phyloP scores from a whole-genome alignment of 2,888 invertebrate species.

The Acleris sparsana region DNA sequence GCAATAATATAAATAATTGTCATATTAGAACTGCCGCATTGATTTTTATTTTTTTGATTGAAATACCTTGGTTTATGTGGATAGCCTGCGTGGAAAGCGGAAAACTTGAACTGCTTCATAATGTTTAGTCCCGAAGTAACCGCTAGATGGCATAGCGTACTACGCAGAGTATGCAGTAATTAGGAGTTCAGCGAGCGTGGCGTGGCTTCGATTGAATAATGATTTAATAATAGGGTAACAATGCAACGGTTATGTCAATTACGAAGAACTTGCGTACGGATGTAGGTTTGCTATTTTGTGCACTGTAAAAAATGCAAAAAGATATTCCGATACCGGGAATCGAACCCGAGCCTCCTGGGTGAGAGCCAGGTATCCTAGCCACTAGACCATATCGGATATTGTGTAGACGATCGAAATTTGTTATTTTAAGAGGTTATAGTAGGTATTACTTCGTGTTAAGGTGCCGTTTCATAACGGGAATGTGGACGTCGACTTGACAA shows the following conservation, averaged over 20 bases:
- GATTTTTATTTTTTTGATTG: background rate
- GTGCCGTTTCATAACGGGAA: background rate
- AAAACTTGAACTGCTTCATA: background rate
- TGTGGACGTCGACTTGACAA: no score
- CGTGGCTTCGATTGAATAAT: constrained; percentile 26
- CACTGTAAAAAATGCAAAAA: constrained; percentile 15
- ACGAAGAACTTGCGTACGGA: background rate
- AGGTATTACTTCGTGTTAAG: background rate
- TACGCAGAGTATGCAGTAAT: constrained; percentile 1
- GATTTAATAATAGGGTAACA: constrained; percentile 23
- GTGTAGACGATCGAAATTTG: fast-evolving
- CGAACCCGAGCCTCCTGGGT: constrained; percentile 68
- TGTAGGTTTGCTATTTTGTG: background rate
- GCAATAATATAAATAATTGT: no score
- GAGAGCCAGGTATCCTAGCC: constrained; percentile 68
- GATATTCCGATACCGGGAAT: constrained; percentile 73
- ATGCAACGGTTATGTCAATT: constrained; percentile 24
- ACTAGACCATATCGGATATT: constrained; percentile 74
- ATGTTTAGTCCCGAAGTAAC: constrained; percentile 12
- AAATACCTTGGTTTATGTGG: background rate
- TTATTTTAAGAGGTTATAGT: background rate
- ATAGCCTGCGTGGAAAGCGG: background rate
- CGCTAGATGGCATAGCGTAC: constrained; percentile 27
- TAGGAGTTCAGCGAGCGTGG: constrained; percentile 14
- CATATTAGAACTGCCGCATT: no score